Percentiles rank a stretch among this genome's conserved stretches.
Evolutionary conservation across 1,140 invertebrate genomes (phyloP).

Genomic region (Caenorhabditis remanei): DNA sequence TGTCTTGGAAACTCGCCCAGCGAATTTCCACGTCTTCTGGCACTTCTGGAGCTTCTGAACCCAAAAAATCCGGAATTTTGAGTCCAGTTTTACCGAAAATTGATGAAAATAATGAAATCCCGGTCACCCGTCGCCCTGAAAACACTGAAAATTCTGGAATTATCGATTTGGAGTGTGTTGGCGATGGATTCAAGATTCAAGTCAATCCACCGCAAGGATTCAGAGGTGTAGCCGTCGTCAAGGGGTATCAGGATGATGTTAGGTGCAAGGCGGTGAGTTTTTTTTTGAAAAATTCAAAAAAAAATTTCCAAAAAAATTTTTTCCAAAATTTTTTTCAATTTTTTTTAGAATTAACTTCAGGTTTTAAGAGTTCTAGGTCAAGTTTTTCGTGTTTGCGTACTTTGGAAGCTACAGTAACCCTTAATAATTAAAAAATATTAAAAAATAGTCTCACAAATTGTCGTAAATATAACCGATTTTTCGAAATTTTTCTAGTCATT

Average conservation of each 20-base stretch:
- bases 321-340: neutral
- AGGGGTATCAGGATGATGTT: slow-evolving; percentile 56
- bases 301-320: too few relatives aligned
- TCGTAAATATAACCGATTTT: too few relatives aligned
- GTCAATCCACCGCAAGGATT: slow-evolving; percentile 58
- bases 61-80: neutral
- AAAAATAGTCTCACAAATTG: too few relatives aligned
- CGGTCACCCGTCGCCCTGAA: slow-evolving; percentile 1
- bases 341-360: neutral
- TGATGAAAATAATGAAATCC: neutral
- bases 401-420: too few relatives aligned
- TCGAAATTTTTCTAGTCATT: too few relatives aligned
- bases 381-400: too few relatives aligned
- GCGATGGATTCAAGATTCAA: slow-evolving; percentile 62
- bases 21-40: slow-evolving; percentile 62
- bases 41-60: neutral
- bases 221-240: slow-evolving; percentile 57
- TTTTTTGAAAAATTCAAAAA: neutral
- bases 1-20: slow-evolving; percentile 66
- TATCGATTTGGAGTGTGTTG: slow-evolving; percentile 52
- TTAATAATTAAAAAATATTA: too few relatives aligned
- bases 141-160: slow-evolving; percentile 31
- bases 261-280: slow-evolving; percentile 57
- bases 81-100: neutral
- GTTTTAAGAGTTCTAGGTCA: too few relatives aligned